Evolutionary conservation across 2,888 invertebrate genomes (phyloP).

Genomic region (Chalcis sispes): DNA sequence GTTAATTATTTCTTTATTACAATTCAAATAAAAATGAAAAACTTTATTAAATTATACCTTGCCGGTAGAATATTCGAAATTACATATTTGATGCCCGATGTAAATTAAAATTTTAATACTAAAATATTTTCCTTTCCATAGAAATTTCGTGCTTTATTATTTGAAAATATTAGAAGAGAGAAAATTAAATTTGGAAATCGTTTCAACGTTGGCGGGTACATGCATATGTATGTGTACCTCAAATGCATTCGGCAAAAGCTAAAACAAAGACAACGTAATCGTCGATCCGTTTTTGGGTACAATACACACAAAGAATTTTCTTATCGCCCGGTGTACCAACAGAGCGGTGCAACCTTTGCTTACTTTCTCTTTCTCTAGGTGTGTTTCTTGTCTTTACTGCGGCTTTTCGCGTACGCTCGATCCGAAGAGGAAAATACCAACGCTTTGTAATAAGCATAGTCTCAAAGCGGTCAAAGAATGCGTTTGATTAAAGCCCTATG

Average conservation of each 20-base stretch:
- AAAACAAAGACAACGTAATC: too few relatives aligned
- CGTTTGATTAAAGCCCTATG: slow-evolving; percentile 62
- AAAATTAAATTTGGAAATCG: too few relatives aligned
- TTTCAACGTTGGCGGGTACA: too few relatives aligned
- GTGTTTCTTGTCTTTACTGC: slow-evolving; percentile 20
- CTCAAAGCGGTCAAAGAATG: slow-evolving; percentile 47
- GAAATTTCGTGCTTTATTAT: too few relatives aligned
- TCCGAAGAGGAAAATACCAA: slow-evolving; percentile 7
- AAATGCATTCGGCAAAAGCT: too few relatives aligned
- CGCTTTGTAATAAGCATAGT: slow-evolving; percentile 44
- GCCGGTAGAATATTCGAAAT: neutral
- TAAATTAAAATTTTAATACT: too few relatives aligned
- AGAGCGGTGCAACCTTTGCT: neutral
- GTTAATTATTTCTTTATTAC: neutral
- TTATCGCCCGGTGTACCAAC: neutral
- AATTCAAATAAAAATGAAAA: neutral
- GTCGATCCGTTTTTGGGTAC: too few relatives aligned
- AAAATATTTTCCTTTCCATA: too few relatives aligned
- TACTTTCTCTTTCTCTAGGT: neutral
- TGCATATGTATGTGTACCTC: too few relatives aligned
- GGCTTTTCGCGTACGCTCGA: neutral
- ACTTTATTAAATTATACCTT: too few relatives aligned
- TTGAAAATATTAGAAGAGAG: too few relatives aligned
- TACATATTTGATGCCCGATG: neutral
- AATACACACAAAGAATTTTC: neutral